Evolutionary conservation across 2,888 invertebrate species (phyloP).

Genomic region (Dendrolimus houi): DNA sequence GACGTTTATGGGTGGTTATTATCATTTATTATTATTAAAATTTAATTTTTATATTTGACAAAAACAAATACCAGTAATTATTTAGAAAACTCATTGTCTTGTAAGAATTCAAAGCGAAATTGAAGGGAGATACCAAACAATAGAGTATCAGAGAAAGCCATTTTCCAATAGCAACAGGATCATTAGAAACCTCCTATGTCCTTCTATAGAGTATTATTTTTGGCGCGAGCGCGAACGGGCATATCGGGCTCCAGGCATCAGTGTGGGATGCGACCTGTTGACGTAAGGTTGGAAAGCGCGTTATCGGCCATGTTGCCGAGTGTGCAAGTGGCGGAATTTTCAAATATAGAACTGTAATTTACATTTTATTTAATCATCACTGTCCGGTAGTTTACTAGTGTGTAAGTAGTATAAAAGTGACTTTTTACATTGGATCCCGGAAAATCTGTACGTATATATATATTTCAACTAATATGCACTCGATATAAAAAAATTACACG

Average conservation of each 20-base stretch:
- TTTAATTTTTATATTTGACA: too few relatives aligned
- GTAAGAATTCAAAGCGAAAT: slow-evolving; percentile 35
- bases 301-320: slow-evolving; percentile 21
- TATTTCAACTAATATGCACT: too few relatives aligned
- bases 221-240: slow-evolving; percentile 66
- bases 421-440: too few relatives aligned
- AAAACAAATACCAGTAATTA: too few relatives aligned
- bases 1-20: too few relatives aligned
- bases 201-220: slow-evolving; percentile 66
- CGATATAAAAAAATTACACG: neutral
- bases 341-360: slow-evolving; percentile 21
- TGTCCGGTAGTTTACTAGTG: neutral
- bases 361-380: too few relatives aligned
- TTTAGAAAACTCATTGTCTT: too few relatives aligned
- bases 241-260: slow-evolving; percentile 38
- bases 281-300: slow-evolving; percentile 55
- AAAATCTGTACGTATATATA: too few relatives aligned
- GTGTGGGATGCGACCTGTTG: slow-evolving; percentile 73
- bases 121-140: slow-evolving; percentile 34
- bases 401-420: too few relatives aligned
- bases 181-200: slow-evolving; percentile 57
- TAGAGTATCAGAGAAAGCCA: slow-evolving; percentile 51
- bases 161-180: slow-evolving; percentile 65
- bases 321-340: slow-evolving; percentile 35
- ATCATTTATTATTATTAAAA: too few relatives aligned